Evolutionary conservation across 2,888 invertebrate genomes (phyloP).

Genomic region (Sarcophaga rosellei): DNA sequence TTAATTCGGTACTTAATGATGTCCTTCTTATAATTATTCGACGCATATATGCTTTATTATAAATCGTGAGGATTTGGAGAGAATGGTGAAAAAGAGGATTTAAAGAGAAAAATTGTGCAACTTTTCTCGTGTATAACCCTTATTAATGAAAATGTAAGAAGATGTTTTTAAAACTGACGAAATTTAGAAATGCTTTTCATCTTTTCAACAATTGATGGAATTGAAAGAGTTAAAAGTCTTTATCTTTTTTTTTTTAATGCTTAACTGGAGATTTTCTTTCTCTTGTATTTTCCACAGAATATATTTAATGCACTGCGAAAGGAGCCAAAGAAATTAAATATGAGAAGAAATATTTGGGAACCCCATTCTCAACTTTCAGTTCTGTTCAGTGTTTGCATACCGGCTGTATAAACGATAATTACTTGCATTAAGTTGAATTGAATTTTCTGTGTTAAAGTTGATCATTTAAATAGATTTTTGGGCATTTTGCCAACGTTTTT

Average conservation of each 20-base stretch:
- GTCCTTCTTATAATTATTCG: too few relatives aligned
- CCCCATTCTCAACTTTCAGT: not conserved
- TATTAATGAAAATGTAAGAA: not conserved
- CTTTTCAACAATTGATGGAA: not conserved
- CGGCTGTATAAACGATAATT: not conserved
- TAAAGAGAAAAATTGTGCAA: too few relatives aligned
- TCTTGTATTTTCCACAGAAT: too few relatives aligned
- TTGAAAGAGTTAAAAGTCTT: not conserved
- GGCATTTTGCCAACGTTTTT: constrained; percentile 43
- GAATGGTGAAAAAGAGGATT: too few relatives aligned
- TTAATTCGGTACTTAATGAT: too few relatives aligned
- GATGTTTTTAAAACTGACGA: too few relatives aligned
- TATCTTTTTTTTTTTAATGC: not conserved
- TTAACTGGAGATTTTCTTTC: constrained; percentile 17
- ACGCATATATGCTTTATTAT: too few relatives aligned
- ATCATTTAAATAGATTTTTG: constrained; percentile 31
- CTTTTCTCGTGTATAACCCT: not conserved
- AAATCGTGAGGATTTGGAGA: too few relatives aligned
- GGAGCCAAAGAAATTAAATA: too few relatives aligned
- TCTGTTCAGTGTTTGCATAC: too few relatives aligned
- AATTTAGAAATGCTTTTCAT: not conserved
- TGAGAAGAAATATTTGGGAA: too few relatives aligned
- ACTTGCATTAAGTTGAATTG: constrained; percentile 11
- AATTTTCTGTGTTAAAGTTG: constrained; percentile 7
- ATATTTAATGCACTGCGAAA: not conserved